Conservation (phyloP, 2,113 vertebrate species). For the Eira barbara region DNA sequence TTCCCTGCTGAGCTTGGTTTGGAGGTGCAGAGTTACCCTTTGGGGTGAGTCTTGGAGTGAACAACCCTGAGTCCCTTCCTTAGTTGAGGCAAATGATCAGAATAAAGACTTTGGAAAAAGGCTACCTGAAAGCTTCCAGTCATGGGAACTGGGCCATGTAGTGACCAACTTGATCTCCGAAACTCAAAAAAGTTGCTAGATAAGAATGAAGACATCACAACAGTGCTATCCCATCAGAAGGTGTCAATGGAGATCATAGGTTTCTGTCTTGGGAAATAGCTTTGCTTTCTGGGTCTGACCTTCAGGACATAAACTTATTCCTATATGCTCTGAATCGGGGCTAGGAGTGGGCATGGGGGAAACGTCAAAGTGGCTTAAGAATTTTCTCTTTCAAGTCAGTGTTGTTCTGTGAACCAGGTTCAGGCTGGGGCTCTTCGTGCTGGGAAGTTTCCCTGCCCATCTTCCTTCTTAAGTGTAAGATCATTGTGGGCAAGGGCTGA, state of each 20-base stretch:
- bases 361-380: not conserved
- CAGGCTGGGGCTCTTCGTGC: not conserved
- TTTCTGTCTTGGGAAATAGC: not conserved
- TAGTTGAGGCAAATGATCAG: not conserved
- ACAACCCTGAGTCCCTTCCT: rapidly evolving
- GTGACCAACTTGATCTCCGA: not conserved
- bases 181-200: not conserved
- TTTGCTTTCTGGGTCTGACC: not conserved
- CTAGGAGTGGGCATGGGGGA: not conserved
- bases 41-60: not conserved
- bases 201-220: not conserved
- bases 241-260: not conserved
- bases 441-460: not conserved
- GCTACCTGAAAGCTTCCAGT: not conserved
- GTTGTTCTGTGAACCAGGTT: not conserved
- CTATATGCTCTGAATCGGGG: too few relatives aligned
- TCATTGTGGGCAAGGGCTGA: not conserved
- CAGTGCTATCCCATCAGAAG: not conserved
- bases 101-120: not conserved
- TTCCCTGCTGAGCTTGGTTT: not conserved
- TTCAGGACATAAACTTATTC: not conserved
- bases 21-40: not conserved
- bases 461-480: not conserved
- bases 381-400: not conserved
- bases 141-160: not conserved